Evolutionary conservation across 1,140 invertebrate genomes (phyloP), one percentile per base, ranked within the genome.

Genomic region (honey bee (Apis mellifera)): DNA sequence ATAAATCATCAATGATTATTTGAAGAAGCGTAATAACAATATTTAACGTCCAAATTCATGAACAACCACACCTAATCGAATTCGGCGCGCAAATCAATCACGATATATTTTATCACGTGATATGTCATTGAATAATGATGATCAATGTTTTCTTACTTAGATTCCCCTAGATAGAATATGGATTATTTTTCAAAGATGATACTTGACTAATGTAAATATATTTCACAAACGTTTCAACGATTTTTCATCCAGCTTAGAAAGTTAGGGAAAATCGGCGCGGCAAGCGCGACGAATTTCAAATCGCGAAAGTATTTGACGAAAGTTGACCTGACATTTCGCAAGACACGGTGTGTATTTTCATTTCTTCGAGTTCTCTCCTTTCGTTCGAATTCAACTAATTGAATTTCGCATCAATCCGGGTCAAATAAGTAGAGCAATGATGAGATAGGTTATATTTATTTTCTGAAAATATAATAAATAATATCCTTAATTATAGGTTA

Each of bases 111-210:
- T 48, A 48, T 68, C 52, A 19, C 8, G 21, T 66, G 5, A 21
- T 42, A n/a, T 11, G 21, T 70, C 8, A n/a, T 3, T 26, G 26
- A 23, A 2, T 26, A 26, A 76, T 66, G 50, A 42, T 48, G 23
- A 4, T 17, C 21, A 2, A 32, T 12, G 19, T 48, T 50, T 66
- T 50, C 62, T n/a, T 26, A 76, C 62, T 26, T 54, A 62, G 62
- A 65, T 66, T 21, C 5, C 21, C n/a, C 50, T n/a, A n/a, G 26
- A 65, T 66, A 76, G 74, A 50, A 76, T 26, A 66, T 23, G 62
- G 21, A 26, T 42, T 76, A 76, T 76, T 76, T 76, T 60, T 76
- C 62, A 62, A 76, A 42, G 74, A 26, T 55, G 74, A 76, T 76
- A n/a, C 50, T 26, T 9, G 21, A 19, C 19, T 26, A 64, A 21